phyloP scores from a whole-genome alignment of 2,888 invertebrate genomes.

The Empis livida region DNA sequence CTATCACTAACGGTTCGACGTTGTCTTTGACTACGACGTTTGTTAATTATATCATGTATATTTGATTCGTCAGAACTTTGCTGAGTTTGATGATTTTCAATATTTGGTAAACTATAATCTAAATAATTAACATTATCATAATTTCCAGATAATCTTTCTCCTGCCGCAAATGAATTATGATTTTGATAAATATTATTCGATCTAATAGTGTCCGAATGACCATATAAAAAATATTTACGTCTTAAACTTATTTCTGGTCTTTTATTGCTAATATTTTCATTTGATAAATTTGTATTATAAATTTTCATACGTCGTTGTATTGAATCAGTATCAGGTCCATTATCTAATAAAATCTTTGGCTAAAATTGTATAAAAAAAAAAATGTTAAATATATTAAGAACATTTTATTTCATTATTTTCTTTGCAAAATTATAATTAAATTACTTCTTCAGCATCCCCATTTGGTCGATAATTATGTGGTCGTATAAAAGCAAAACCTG shows the following conservation, averaged over 20 bases:
- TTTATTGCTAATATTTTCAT: neutral
- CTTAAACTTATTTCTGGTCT: conserved; percentile 39
- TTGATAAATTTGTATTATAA: conserved; percentile 1
- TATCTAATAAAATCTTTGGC: conserved; percentile 37
- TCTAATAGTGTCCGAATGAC: conserved; percentile 7
- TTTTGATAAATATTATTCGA: conserved; percentile 3
- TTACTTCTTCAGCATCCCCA: neutral
- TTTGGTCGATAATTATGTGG: conserved; percentile 37
- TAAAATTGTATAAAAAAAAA: conserved; percentile 14
- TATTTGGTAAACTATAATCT: conserved; percentile 31
- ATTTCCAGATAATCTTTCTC: neutral
- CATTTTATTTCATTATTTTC: too few species aligned
- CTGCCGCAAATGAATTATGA: neutral
- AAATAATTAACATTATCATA: conserved; percentile 15
- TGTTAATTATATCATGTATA: conserved; percentile 16
- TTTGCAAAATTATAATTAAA: too few species aligned
- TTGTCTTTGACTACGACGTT: conserved; percentile 25
- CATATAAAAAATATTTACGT: conserved; percentile 49
- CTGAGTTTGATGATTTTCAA: neutral
- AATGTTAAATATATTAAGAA: neutral
- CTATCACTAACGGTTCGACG: conserved; percentile 50
- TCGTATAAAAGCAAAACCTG: conserved; percentile 56
- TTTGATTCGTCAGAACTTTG: conserved; percentile 13
- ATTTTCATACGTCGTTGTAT: conserved; percentile 48
- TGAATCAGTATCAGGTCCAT: conserved; percentile 48